Percentiles rank a stretch among this genome's conserved stretches.
Conservation (phyloP, 2,888 invertebrate genomes). For the Mechanitis messenoides region DNA sequence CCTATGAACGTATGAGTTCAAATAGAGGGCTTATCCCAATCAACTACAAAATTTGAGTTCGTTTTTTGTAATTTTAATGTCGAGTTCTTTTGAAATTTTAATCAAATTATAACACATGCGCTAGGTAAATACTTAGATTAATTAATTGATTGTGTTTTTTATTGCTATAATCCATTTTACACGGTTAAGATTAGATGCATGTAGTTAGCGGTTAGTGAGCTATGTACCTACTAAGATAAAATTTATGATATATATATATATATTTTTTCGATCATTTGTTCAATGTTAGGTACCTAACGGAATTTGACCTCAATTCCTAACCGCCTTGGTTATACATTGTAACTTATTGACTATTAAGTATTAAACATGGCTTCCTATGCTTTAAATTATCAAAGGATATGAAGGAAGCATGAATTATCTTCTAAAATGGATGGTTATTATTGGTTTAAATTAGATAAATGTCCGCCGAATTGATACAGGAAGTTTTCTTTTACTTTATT, state of each 20-base stretch:
- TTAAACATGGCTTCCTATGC: slow-evolving; percentile 6
- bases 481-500: not conserved
- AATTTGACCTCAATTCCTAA: slow-evolving; percentile 4
- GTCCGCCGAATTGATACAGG: slow-evolving; percentile 1
- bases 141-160: not conserved
- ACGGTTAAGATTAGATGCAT: not conserved
- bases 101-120: not conserved
- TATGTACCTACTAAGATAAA: no score
- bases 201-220: not conserved
- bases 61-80: not conserved
- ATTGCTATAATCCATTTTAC: not conserved
- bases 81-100: not conserved
- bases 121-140: not conserved
- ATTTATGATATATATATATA: not conserved
- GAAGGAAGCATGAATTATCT: slow-evolving; percentile 6
- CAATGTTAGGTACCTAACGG: not conserved
- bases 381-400: not conserved
- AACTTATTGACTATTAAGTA: slow-evolving; percentile 4
- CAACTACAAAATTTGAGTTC: not conserved
- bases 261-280: slow-evolving; percentile 1
- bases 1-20: slow-evolving; percentile 53
- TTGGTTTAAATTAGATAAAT: slow-evolving; percentile 5
- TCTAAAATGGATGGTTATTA: slow-evolving; percentile 6
- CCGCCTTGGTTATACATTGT: not conserved
- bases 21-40: slow-evolving; percentile 23